phyloP scores from a whole-genome alignment of 23 tunicate genomes.

The Botrylloides violaceus region DNA sequence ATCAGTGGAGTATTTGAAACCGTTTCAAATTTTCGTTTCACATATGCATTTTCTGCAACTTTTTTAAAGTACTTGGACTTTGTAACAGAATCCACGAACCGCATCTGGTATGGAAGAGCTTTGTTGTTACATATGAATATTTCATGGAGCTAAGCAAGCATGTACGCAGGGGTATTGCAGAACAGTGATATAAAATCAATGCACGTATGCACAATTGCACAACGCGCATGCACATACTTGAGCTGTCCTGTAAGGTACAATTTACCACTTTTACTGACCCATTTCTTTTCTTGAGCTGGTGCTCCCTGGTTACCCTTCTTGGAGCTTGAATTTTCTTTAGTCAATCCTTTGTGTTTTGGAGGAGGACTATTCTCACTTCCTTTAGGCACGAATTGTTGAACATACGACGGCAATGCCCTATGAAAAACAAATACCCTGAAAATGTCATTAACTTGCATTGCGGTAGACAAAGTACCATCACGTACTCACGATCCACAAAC shows the following conservation, averaged over 20 bases:
- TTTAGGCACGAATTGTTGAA: constrained; percentile 4
- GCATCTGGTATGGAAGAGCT: constrained; percentile 52
- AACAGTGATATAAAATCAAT: too few species aligned
- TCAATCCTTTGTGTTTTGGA: neutral
- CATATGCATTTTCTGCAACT: constrained; percentile 60
- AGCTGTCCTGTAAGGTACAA: too few species aligned
- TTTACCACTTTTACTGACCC: too few species aligned
- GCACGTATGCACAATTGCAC: too few species aligned
- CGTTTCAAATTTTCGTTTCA: constrained; percentile 77
- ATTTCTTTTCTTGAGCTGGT: constrained; percentile 14
- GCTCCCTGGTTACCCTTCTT: neutral
- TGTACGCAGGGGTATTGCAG: neutral
- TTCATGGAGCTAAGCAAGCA: neutral
- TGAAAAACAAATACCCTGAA: neutral
- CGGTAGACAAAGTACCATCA: too few species aligned
- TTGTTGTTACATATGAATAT: too few species aligned
- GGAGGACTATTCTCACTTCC: constrained; percentile 1
- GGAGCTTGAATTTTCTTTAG: neutral
- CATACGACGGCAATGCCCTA: neutral
- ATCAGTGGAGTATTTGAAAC: constrained; percentile 87
- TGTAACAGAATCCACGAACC: constrained; percentile 69
- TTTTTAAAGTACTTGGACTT: constrained; percentile 72
- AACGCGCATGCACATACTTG: too few species aligned
- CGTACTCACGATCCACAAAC: too few species aligned
- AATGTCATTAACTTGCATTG: too few species aligned